phyloP scores from a whole-genome alignment of 2,888 invertebrate species.

The Aphrophora alni region DNA sequence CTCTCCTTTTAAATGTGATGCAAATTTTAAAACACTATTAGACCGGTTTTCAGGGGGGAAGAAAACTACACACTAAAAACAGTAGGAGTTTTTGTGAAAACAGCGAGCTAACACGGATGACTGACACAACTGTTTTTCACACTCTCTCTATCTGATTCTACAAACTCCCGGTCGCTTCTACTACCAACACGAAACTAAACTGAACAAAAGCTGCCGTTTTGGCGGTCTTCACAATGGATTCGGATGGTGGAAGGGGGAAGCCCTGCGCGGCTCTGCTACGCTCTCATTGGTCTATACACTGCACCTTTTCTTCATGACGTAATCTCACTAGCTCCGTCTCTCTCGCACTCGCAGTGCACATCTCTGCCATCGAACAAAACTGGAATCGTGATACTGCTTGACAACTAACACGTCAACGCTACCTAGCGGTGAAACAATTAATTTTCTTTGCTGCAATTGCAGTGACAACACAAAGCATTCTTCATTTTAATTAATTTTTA shows the following conservation, averaged over 20 bases:
- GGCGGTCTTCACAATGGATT: slow-evolving; percentile 33
- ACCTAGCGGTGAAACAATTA: slow-evolving; percentile 28
- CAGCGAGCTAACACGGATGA: slow-evolving; percentile 37
- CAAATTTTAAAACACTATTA: not conserved
- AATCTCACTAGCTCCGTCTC: slow-evolving; percentile 28
- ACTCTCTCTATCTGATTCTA: slow-evolving; percentile 17
- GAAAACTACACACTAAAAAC: slow-evolving; percentile 48
- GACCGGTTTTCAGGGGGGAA: slow-evolving; percentile 11
- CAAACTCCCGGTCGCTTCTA: slow-evolving; percentile 26
- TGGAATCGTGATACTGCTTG: slow-evolving; percentile 10
- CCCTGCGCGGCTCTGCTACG: slow-evolving; percentile 10
- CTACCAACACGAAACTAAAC: slow-evolving; percentile 40
- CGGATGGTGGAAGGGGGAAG: not conserved
- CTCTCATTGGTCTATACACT: slow-evolving; percentile 34
- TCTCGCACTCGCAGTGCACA: slow-evolving; percentile 22
- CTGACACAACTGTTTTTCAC: slow-evolving; percentile 4
- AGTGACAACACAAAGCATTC: not conserved
- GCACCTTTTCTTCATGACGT: slow-evolving; percentile 36
- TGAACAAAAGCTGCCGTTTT: slow-evolving; percentile 42
- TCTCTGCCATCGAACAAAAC: slow-evolving; percentile 24
- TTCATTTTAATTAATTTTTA: too few species aligned
- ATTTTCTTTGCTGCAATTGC: not conserved
- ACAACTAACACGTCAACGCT: slow-evolving; percentile 7
- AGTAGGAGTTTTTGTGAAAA: slow-evolving; percentile 43
- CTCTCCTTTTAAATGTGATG: not conserved